Base-by-base conservation (phyloP, 2,113 vertebrate genomes). In the Odocoileus hemionus region DNA sequence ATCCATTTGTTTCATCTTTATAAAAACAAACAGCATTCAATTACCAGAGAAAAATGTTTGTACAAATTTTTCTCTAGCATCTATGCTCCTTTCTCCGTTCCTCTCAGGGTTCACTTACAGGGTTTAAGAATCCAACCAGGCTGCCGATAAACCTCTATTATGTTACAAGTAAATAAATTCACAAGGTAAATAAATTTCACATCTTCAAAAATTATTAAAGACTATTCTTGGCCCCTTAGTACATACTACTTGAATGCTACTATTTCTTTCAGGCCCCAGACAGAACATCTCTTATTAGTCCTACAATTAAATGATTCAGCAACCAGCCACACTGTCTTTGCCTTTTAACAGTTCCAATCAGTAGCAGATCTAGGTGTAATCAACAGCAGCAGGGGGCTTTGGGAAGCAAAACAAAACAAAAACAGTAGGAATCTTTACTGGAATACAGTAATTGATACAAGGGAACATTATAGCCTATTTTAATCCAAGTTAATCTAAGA, bases 331-430 rank as follows among this genome's bases (percentile, higher is more conserved):
- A 98, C 98, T 98, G 97, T 98, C 98, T 99, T 97, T 99, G 99
- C 99, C 98, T 99, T 99, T 99, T 99, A 99, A 98, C 98, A 99
- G 99, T 99, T 99, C 98, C 99, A 99, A 99, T 99, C 99, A 99
- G 99, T 99, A 98, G 98, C 99, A 99, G 98, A 99, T 99, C 99
- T 99, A 99, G 99, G 99, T 99, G 99, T 99, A 99, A 99, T 99
- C 99, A 99, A 99, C 99, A 99, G 99, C 99, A 99, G 99, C 99
- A 99, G 99, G 99, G 99, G 99, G 99, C 96, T 99, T 99, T 98
- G 98, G 98, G 98, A 99, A 99, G 99, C 99, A 99, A 99, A 99
- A 99, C 99, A 99, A 99, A 99, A 99, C 99, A 99, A 98, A 99
- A 99, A 98, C 99, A 99, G 99, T 99, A 97, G 99, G 99, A 98